These are phyloP conservation scores for Lamellibrachia columna DNA, from an alignment of 2,888 invertebrate species.

Conservation along the genomic window DNA sequence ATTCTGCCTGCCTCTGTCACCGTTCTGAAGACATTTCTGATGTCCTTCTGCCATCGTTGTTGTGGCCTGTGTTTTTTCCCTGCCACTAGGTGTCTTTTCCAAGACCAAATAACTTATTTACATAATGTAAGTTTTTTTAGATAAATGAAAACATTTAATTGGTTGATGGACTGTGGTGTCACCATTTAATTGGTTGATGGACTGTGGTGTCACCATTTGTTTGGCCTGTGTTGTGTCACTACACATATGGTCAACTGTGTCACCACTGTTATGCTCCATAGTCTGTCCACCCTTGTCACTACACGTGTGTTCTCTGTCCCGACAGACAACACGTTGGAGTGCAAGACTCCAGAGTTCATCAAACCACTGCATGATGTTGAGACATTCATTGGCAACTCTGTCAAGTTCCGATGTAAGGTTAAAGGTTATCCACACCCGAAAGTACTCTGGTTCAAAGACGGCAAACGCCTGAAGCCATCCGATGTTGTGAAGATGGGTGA, in stretches of 20 bases:
- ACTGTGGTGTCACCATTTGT: background rate
- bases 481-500: background rate
- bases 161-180: too few species aligned
- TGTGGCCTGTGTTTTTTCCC: too few species aligned
- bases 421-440: constrained; percentile 93
- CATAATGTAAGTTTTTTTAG: background rate
- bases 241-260: background rate
- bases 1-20: too few species aligned
- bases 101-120: too few species aligned
- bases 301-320: background rate
- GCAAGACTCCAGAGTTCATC: constrained; percentile 85
- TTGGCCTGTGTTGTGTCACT: constrained; percentile 4
- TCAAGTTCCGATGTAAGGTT: constrained; percentile 84
- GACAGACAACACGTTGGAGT: constrained; percentile 56
- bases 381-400: constrained; percentile 87
- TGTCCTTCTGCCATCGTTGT: too few species aligned
- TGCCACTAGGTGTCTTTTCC: too few species aligned
- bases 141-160: too few species aligned
- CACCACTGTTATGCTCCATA: background rate
- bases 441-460: constrained; percentile 88
- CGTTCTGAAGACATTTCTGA: too few species aligned
- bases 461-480: constrained; percentile 67
- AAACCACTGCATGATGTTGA: constrained; percentile 79
- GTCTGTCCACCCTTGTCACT: too few species aligned
- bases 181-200: too few species aligned